Percentiles rank a stretch among this genome's conserved stretches.
phyloP scores from a whole-genome alignment of 1,140 invertebrate genomes.

The Rhagoletis zephyria region DNA sequence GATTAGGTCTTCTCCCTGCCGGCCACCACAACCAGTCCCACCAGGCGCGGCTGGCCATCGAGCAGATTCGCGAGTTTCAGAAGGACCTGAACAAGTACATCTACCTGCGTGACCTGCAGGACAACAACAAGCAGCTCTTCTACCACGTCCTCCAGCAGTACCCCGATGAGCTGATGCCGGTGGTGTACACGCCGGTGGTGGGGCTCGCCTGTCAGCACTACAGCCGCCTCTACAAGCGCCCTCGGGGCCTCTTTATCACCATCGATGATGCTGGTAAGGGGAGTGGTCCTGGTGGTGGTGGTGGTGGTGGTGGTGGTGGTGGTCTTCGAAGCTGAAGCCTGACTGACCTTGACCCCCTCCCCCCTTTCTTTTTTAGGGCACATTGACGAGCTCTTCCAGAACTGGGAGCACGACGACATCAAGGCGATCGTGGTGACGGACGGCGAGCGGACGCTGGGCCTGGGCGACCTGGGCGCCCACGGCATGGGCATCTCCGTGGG shows the following conservation, averaged over 20 bases:
- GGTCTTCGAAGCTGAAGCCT: too few species aligned
- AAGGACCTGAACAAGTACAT: too few species aligned
- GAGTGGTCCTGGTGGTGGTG: slow-evolving; percentile 89
- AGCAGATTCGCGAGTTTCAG: too few species aligned
- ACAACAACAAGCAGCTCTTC: slow-evolving; percentile 93
- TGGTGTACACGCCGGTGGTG: slow-evolving; percentile 70
- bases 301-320: too few species aligned
- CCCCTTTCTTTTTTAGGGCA: too few species aligned
- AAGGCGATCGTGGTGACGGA: slow-evolving; percentile 95
- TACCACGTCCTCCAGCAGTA: slow-evolving; percentile 90
- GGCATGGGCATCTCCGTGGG: slow-evolving; percentile 96
- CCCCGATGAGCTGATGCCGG: slow-evolving; percentile 92
- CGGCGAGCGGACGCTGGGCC: slow-evolving; percentile 91
- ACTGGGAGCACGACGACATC: too few species aligned
- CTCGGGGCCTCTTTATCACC: slow-evolving; percentile 95
- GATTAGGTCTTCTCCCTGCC: too few species aligned
- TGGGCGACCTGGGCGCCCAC: slow-evolving; percentile 93
- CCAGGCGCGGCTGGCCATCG: too few species aligned
- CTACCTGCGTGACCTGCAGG: too few species aligned
- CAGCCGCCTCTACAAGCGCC: slow-evolving; percentile 70
- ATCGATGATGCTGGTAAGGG: slow-evolving; percentile 97
- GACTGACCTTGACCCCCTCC: too few species aligned
- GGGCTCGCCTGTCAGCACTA: slow-evolving; percentile 83
- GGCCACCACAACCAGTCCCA: too few species aligned
- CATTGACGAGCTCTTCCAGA: too few species aligned